Percentiles rank a stretch among this genome's conserved stretches.
Evolutionary conservation across 1,140 invertebrate species (phyloP).

Genomic region (Tetramorium parvispinum): DNA sequence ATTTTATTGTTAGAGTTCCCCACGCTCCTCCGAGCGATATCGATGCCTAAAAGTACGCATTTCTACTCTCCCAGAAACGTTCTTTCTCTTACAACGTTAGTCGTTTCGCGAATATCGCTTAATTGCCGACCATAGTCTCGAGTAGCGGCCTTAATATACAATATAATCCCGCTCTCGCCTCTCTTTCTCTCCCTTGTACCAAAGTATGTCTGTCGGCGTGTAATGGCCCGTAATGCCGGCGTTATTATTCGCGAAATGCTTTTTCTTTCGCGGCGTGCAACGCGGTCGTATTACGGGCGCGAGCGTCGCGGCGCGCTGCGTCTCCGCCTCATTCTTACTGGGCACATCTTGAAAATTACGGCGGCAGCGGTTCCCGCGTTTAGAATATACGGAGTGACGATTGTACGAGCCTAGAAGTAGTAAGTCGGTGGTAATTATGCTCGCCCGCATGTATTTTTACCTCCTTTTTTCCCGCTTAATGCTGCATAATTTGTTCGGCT

Average conservation of each 20-base stretch:
- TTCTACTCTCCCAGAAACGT: too few species aligned
- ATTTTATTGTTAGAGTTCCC: neutral
- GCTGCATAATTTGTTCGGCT: conserved; percentile 22
- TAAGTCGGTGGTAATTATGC: conserved; percentile 51
- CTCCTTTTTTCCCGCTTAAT: neutral
- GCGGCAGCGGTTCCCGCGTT: neutral
- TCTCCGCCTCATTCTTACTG: conserved; percentile 22
- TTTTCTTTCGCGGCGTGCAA: conserved; percentile 41
- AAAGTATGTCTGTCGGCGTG: conserved; percentile 46
- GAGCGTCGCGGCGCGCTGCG: conserved; percentile 28
- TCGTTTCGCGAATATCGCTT: conserved; percentile 37
- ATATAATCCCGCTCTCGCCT: conserved; percentile 37
- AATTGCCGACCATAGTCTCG: conserved; percentile 55
- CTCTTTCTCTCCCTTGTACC: neutral
- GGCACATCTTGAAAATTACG: neutral
- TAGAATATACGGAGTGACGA: conserved; percentile 8
- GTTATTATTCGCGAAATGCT: conserved; percentile 67
- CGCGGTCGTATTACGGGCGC: conserved; percentile 21
- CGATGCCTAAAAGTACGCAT: neutral
- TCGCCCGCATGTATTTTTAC: conserved; percentile 34
- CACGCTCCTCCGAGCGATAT: neutral
- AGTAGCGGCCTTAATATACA: conserved; percentile 42
- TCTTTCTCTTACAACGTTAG: neutral
- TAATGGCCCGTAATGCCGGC: conserved; percentile 58
- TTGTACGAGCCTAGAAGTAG: conserved; percentile 27